phyloP scores from a whole-genome alignment of 2,797 vertebrate genomes.

The Cynopterus sphinx region DNA sequence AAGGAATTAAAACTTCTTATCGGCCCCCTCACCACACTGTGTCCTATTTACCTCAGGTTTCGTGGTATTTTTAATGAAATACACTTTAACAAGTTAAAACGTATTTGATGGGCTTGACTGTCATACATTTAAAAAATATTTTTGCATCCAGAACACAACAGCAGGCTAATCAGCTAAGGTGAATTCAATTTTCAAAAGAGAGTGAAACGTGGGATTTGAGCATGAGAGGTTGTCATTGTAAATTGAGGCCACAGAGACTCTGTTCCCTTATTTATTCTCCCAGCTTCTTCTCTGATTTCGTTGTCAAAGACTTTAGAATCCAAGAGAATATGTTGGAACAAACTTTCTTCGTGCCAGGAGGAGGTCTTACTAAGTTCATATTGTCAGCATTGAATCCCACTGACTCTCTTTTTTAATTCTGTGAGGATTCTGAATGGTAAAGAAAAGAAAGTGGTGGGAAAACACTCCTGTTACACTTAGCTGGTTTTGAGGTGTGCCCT shows the following conservation, averaged over 20 bases:
- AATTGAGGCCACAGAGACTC: not conserved
- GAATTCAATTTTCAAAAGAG: not conserved
- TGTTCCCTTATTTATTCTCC: not conserved
- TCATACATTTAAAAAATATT: not conserved
- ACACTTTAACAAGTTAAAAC: not conserved
- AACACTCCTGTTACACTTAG: not conserved
- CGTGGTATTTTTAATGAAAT: not conserved
- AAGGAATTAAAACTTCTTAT: constrained; percentile 1
- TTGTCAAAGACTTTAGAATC: not conserved
- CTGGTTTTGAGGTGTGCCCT: not conserved
- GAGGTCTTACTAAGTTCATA: not conserved
- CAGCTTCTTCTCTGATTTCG: not conserved
- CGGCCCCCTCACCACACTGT: not conserved
- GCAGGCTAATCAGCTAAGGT: not conserved
- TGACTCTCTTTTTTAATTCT: not conserved
- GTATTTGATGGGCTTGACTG: not conserved
- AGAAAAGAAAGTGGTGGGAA: not conserved
- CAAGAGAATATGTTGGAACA: not conserved
- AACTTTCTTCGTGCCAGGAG: not conserved
- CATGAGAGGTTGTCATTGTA: not conserved
- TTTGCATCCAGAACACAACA: constrained; percentile 8
- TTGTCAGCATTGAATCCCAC: not conserved
- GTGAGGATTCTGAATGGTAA: not conserved
- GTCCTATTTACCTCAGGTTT: not conserved
- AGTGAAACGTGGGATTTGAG: not conserved